Evolutionary conservation across 2,113 vertebrate species (phyloP), one percentile per base, ranked within the genome.

Genomic region (Poicephalus meyeri): DNA sequence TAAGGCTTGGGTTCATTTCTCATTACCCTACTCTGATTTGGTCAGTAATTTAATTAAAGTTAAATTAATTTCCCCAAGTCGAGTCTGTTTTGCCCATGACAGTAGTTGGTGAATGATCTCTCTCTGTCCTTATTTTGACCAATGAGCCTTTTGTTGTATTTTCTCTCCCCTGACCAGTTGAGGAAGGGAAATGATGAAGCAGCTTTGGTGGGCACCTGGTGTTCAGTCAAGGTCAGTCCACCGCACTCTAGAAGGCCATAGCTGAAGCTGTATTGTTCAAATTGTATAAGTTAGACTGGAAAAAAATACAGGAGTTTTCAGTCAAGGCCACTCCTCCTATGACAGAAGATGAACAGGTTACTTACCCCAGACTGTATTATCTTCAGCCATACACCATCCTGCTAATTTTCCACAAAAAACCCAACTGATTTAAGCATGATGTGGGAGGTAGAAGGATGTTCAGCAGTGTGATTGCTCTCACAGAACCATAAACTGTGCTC

Each of bases 81-180:
- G 1, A 63, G 63, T 69, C 20, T 56, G 12, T 25, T 66, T 74
- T 71, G 4, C 9, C 37, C 0, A 0, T 37, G 52, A 8, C 1
- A 2, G 18, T 19, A 60, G 20, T 3, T 35, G 26, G 2, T 72
- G 53, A 77, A 11, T 13, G 53, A 53, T 80, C 1, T 83, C 25
- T 83, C 24, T 7, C 11, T 39, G 31, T 15, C 15, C 19, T 63
- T 56, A 16, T 28, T 29, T 63, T 1, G 0, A 44, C 7, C 31
- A 9, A 60, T 0, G 2, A 35, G 8, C 5, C 12, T 72, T 77
- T 37, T 2, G 1, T 49, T 42, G 0, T 12, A 25, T n/a, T 68
- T 72, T 46, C 21, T 89, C 13, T 93, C 7, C 10, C 8, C 42
- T 50, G 7, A 29, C 4, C 39, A 58, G 16, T 6, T 73, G 72